Percentiles rank a stretch among this genome's conserved stretches.
Conservation (phyloP, 1,140 invertebrate species). For the Cydia strobilella region DNA sequence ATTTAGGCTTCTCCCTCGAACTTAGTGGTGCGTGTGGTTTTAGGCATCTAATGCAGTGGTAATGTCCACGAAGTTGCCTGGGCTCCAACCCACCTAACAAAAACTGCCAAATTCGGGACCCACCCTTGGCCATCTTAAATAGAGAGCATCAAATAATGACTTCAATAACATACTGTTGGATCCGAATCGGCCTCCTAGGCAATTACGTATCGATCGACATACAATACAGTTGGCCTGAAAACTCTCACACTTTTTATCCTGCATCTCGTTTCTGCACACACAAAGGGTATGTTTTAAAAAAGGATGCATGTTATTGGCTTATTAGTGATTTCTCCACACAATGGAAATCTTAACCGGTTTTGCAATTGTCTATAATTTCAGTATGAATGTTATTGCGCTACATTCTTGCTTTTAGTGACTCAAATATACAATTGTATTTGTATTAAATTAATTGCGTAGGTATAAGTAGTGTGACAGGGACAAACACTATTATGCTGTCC, state of each 20-base stretch:
- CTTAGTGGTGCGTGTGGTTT: too few species aligned
- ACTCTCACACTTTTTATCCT: conserved; percentile 6
- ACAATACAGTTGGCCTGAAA: neutral
- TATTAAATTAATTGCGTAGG: too few species aligned
- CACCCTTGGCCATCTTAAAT: too few species aligned
- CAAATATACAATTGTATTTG: too few species aligned
- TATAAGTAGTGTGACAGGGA: too few species aligned
- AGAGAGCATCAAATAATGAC: too few species aligned
- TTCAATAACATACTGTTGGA: neutral
- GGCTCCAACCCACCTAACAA: too few species aligned
- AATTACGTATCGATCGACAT: neutral
- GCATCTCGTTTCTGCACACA: neutral
- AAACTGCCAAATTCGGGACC: too few species aligned
- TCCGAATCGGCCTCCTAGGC: neutral
- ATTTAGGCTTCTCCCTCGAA: too few species aligned
- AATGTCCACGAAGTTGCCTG: too few species aligned
- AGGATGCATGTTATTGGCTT: neutral
- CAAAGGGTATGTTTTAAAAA: neutral
- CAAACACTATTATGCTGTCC: too few species aligned
- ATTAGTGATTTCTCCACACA: neutral
- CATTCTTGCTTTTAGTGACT: too few species aligned
- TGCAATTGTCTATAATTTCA: conserved; percentile 10
- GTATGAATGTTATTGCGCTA: neutral
- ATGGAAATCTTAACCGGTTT: conserved; percentile 7
- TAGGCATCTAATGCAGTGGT: neutral